Evolutionary conservation across 1,140 invertebrate genomes (phyloP).

Genomic region (Centruroides vittatus): DNA sequence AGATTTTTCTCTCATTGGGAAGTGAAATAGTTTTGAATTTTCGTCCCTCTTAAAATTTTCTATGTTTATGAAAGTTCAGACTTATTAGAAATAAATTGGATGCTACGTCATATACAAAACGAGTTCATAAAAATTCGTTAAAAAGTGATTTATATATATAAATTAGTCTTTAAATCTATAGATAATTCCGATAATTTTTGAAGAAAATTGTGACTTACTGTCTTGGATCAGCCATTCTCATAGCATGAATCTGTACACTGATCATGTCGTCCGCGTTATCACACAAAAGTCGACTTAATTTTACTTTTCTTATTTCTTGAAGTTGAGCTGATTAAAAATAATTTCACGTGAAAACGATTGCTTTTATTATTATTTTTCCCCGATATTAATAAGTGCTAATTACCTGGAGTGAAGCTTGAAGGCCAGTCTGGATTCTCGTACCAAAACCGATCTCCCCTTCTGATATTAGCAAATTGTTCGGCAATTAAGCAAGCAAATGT

Average conservation of each 20-base stretch:
- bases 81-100: background rate
- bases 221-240: slow-evolving; percentile 13
- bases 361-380: too few relatives aligned
- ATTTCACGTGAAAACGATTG: too few relatives aligned
- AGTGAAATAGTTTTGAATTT: too few relatives aligned
- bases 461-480: slow-evolving; percentile 82
- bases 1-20: background rate
- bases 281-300: slow-evolving; percentile 39
- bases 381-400: background rate
- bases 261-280: slow-evolving; percentile 44
- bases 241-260: slow-evolving; percentile 33
- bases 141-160: background rate
- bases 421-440: slow-evolving; percentile 59
- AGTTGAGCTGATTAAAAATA: slow-evolving; percentile 14
- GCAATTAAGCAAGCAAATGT: slow-evolving; percentile 86
- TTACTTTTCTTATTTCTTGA: slow-evolving; percentile 36
- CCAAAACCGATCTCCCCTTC: slow-evolving; percentile 90
- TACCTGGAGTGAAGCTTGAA: slow-evolving; percentile 46
- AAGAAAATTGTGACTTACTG: slow-evolving; percentile 1
- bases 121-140: background rate
- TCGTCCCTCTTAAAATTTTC: background rate
- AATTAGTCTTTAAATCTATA: background rate
- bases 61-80: background rate
- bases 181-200: too few relatives aligned
- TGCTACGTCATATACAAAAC: background rate